Evolutionary conservation across 1,140 invertebrate genomes (phyloP).

Genomic region (Panagrolaimus sp.): DNA sequence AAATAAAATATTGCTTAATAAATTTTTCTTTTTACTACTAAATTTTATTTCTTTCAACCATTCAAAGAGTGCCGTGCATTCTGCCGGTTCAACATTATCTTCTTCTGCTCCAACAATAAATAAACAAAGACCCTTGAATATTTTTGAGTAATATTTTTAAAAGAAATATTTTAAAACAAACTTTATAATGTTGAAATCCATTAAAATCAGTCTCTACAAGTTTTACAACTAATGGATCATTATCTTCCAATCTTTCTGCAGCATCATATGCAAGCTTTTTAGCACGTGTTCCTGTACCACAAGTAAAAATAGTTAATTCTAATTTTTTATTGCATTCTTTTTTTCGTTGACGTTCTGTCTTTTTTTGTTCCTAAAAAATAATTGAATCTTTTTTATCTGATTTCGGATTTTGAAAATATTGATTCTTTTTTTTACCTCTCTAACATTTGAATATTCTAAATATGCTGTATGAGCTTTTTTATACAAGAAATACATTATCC

Average conservation of each 20-base stretch:
- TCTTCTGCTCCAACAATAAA: conserved; percentile 7
- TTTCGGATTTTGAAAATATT: neutral
- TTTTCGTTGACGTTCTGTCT: neutral
- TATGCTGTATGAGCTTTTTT: conserved; percentile 6
- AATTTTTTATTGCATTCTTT: neutral
- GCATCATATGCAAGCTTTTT: conserved; percentile 8
- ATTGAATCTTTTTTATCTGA: neutral
- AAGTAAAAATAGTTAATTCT: conserved; percentile 3
- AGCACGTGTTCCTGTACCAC: conserved; percentile 1
- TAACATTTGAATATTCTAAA: conserved; percentile 2
- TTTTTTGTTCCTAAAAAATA: neutral
- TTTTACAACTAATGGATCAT: conserved; percentile 11
- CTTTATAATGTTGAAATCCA: conserved; percentile 9
- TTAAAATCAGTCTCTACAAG: conserved; percentile 2
- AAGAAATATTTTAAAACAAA: neutral
- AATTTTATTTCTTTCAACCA: neutral
- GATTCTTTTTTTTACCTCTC: neutral
- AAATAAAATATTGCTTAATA: conserved; percentile 8
- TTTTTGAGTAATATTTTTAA: neutral
- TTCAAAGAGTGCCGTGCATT: conserved; percentile 4
- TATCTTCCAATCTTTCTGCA: neutral
- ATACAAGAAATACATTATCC: conserved; percentile 7
- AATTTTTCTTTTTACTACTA: neutral
- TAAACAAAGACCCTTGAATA: neutral
- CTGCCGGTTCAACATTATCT: neutral